These are phyloP conservation scores for Papio anubis DNA, from an alignment of 2,113 vertebrate species.

Conservation along the genomic window DNA sequence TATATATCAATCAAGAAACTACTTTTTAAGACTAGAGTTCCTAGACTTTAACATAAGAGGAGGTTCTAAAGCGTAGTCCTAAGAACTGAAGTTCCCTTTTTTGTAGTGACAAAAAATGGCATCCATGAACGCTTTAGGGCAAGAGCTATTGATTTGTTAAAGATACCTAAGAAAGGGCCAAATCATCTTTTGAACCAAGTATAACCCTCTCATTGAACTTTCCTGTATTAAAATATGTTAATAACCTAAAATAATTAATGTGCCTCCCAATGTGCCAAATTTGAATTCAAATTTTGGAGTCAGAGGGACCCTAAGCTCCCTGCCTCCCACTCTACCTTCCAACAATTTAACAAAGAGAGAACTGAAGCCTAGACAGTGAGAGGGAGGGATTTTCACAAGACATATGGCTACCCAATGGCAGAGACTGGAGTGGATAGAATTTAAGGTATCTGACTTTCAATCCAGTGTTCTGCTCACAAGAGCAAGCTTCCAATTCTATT, in stretches of 20 bases:
- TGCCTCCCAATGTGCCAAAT: neutral
- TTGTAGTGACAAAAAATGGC: neutral
- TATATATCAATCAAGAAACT: neutral
- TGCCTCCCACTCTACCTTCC: neutral
- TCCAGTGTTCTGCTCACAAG: neutral
- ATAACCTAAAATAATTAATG: neutral
- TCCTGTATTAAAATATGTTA: neutral
- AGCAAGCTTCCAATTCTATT: neutral
- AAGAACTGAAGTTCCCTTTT: slow-evolving; percentile 12
- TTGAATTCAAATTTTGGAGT: neutral
- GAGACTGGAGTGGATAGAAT: neutral
- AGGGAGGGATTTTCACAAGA: neutral
- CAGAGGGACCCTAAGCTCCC: neutral
- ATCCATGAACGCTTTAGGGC: neutral
- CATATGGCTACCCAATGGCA: neutral
- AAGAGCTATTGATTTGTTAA: neutral
- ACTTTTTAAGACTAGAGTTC: neutral
- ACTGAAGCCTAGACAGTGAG: neutral
- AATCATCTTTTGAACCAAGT: neutral
- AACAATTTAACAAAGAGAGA: neutral
- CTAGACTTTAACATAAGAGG: neutral
- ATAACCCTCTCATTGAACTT: neutral
- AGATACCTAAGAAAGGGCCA: slow-evolving; percentile 2
- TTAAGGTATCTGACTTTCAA: neutral
- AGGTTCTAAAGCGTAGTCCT: neutral